Evolutionary conservation across 1,140 invertebrate species (phyloP).

Genomic region (Neuroterus valhalla): DNA sequence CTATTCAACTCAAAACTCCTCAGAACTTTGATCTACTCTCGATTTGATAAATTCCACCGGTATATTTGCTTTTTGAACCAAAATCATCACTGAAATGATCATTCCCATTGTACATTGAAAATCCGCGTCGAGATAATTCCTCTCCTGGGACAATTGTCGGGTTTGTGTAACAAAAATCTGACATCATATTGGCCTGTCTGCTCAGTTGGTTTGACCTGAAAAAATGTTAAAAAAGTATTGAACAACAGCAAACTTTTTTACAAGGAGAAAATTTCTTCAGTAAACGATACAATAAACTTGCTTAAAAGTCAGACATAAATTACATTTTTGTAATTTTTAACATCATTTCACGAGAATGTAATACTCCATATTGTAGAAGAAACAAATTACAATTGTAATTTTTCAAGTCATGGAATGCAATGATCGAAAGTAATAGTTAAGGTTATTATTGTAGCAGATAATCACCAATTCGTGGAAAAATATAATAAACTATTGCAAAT

Average conservation of each 20-base stretch:
- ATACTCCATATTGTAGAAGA: too few species aligned
- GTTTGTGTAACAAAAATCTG: conserved; percentile 70
- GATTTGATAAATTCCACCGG: conserved; percentile 44
- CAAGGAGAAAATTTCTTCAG: too few species aligned
- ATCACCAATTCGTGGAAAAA: too few species aligned
- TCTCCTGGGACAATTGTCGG: conserved; percentile 68
- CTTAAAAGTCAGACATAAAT: too few species aligned
- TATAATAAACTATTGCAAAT: too few species aligned
- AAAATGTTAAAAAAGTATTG: conserved; percentile 31
- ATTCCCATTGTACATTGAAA: conserved; percentile 67
- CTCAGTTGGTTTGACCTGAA: conserved; percentile 65
- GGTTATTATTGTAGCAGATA: too few species aligned
- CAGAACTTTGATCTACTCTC: conserved; percentile 65
- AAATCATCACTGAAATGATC: conserved; percentile 56
- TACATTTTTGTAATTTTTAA: too few species aligned
- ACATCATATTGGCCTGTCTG: conserved; percentile 64
- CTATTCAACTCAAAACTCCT: conserved; percentile 17
- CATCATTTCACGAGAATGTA: too few species aligned
- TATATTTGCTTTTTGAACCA: conserved; percentile 45
- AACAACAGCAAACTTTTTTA: not conserved
- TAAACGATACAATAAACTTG: too few species aligned
- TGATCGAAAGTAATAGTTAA: too few species aligned
- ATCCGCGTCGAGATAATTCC: conserved; percentile 65
- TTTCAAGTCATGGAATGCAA: too few species aligned
- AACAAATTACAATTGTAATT: too few species aligned